Conservation (phyloP, 2,888 invertebrate genomes). For the Andrena bicolor region DNA sequence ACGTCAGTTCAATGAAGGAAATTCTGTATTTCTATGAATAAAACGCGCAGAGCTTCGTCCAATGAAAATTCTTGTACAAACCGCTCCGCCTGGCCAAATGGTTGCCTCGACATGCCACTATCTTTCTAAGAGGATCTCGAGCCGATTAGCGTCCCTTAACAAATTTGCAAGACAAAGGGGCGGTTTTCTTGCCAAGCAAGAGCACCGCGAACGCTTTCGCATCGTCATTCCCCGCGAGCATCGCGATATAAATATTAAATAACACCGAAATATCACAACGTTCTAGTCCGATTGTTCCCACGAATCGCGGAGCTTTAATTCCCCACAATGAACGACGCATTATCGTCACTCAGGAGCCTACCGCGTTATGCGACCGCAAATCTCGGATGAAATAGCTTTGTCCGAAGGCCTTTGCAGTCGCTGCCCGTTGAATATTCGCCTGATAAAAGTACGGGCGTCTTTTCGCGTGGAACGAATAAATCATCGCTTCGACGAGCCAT, state of each 20-base stretch:
- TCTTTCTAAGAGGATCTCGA: background rate
- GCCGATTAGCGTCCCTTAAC: background rate
- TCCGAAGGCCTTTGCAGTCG: background rate
- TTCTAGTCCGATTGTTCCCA: background rate
- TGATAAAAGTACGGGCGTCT: constrained; percentile 37
- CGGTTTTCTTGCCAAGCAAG: background rate
- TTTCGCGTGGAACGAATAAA: constrained; percentile 46
- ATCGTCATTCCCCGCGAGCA: background rate
- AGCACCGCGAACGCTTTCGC: background rate
- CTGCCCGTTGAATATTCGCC: constrained; percentile 20
- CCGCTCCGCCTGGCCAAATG: background rate
- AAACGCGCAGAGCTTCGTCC: background rate
- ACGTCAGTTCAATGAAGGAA: too few relatives aligned
- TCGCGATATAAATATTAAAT: background rate
- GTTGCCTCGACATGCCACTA: background rate
- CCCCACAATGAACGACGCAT: constrained; percentile 1
- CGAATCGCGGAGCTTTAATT: background rate
- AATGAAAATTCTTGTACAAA: background rate
- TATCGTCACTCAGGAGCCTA: background rate
- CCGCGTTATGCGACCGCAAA: background rate
- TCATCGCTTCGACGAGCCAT: constrained; percentile 57
- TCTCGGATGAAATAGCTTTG: constrained; percentile 10
- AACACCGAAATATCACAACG: background rate
- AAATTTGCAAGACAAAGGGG: constrained; percentile 10
- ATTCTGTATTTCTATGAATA: too few relatives aligned